These are phyloP conservation scores for Thunnus albacares DNA, from an alignment of 2,797 vertebrate genomes.

Conservation along the genomic window DNA sequence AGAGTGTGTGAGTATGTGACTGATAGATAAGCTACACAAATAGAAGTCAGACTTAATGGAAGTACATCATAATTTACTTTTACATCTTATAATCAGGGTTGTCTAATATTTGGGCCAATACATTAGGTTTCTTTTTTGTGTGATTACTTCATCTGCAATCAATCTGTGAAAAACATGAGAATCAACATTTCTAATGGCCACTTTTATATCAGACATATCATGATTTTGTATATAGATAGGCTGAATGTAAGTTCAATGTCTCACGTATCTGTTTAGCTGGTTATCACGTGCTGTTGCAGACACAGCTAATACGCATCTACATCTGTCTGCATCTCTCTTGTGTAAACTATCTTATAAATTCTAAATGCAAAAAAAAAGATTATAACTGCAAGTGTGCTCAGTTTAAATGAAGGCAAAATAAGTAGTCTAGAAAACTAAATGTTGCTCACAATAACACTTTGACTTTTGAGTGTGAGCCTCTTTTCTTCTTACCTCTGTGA, in stretches of 20 bases:
- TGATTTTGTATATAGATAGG: neutral
- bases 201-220: neutral
- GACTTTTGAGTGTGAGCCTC: neutral
- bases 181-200: neutral
- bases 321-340: neutral
- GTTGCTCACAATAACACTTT: neutral
- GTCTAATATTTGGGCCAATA: too few species aligned
- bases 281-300: neutral
- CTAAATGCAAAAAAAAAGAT: neutral
- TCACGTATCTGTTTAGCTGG: too few species aligned
- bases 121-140: too few species aligned
- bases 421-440: neutral
- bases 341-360: neutral
- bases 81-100: too few species aligned
- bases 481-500: slow-evolving; percentile 84
- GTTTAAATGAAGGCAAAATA: neutral
- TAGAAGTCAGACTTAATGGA: too few species aligned
- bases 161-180: too few species aligned
- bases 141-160: too few species aligned
- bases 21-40: too few species aligned
- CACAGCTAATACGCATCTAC: neutral
- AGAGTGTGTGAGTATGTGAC: too few species aligned
- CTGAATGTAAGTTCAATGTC: too few species aligned
- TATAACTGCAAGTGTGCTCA: neutral
- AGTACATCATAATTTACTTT: too few species aligned